Percentiles rank a stretch among this genome's conserved stretches.
Conservation (phyloP, 2,797 vertebrate genomes). For the Naso thynnoides region DNA sequence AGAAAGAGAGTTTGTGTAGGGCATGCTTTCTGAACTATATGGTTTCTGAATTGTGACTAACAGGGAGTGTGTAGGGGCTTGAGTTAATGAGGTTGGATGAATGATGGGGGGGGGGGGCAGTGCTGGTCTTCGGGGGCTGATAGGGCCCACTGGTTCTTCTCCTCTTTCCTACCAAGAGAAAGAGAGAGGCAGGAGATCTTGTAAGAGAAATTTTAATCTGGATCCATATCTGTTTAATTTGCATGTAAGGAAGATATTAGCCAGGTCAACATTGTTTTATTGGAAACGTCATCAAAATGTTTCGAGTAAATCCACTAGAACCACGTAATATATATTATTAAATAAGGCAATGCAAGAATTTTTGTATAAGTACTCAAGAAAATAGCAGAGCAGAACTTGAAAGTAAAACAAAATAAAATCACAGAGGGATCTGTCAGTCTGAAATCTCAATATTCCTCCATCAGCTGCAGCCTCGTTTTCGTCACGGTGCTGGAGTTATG, state of each 20-base stretch:
- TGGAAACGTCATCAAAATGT: not conserved
- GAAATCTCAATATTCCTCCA: conserved; percentile 25
- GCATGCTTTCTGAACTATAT: conserved; percentile 59
- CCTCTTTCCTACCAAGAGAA: conserved; percentile 51
- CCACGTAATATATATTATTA: not conserved
- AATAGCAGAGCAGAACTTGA: not conserved
- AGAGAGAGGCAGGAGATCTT: not conserved
- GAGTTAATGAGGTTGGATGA: conserved; percentile 77
- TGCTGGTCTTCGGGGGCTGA: conserved; percentile 71
- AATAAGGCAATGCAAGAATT: not conserved
- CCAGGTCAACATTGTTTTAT: not conserved
- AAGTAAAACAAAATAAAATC: not conserved
- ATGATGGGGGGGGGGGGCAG: conserved; percentile 44
- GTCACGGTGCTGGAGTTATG: conserved; percentile 2
- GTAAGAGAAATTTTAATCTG: conserved; percentile 16
- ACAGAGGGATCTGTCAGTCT: not conserved
- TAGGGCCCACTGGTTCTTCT: conserved; percentile 73
- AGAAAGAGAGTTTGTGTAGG: no score
- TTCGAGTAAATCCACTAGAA: not conserved
- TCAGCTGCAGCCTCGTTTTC: conserved; percentile 13
- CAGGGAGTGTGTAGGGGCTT: conserved; percentile 69
- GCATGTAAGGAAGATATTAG: conserved; percentile 19
- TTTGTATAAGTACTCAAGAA: not conserved
- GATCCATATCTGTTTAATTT: conserved; percentile 39
- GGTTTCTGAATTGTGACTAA: conserved; percentile 84